Evolutionary conservation across 2,888 invertebrate genomes (phyloP), one percentile per base, ranked within the genome.

Genomic region (Drosophila parthenogenetica): DNA sequence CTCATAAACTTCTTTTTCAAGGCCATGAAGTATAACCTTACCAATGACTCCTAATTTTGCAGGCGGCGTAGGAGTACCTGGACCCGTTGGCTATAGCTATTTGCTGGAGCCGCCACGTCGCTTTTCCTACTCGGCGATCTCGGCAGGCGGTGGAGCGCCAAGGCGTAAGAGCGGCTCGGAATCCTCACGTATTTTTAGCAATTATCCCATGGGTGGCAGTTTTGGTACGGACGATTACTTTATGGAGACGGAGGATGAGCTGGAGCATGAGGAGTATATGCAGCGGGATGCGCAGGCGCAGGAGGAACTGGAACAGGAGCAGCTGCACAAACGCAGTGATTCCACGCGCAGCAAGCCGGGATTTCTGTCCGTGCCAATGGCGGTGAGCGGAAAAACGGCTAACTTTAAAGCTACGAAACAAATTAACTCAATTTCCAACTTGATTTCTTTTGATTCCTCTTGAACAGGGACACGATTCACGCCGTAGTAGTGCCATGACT

Each of bases 401-500:
- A 29, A 29, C 7, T 29, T 29, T 29, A 8, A 29, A 29, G 29
- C 29, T 29, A 29, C 7, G 29, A 8, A 5, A 8, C 8, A 29
- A 29, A 4, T 35, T 3, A 35, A 35, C 35, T 35, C 13, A 35
- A 13, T 11, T 35, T 13, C 35, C 10, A 32, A 22, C 22, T 22
- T 29, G 29, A 10, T 16, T n/a, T 17, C 3, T 13, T 3, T 14
- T 67, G 67, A 11, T 11, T n/a, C 13, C 14, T 2, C 2, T 35
- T 17, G 17, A 13, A 14, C 64, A 92, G 92, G 91, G 91, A 54
- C 91, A 92, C 55, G 92, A 93, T 60, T 92, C 94, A 10, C 92
- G 96, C 45, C 94, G 97, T 49, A 94, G 95, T 81, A 96, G 96
- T 90, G 96, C 96, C 75, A 95, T 96, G 86, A 97, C 97, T 32